Base-by-base conservation (phyloP, 2,888 invertebrate species). In the Thumatha senex region DNA sequence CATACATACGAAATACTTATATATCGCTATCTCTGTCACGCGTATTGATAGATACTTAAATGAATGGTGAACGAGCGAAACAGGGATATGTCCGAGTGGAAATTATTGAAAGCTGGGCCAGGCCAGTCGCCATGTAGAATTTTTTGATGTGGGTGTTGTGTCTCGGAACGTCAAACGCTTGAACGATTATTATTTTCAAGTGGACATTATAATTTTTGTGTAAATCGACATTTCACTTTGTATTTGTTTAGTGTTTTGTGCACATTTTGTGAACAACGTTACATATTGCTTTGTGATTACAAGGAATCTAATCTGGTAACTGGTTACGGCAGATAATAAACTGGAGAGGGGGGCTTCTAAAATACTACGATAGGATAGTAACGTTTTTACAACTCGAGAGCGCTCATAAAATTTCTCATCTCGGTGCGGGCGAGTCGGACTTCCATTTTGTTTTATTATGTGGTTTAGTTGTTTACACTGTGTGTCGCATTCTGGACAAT, bases 321-420 rank as follows among this genome's bases (percentile, higher is more conserved):
- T 80, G 78, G 82, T 84, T 83, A 86, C 78, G 78, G 82, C 81
- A 76, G 81, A 84, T 86, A 83, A 82, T 86, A 82, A 80, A 80
- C 67, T 84, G 89, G 89, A 84, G 89, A 84, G 90, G 91, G 92
- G 91, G 86, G 89, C 86, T 86, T 83, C 83, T 86, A 83, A 87
- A 91, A 91, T 92, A 92, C 92, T 92, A 92, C 92, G 86, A 80
- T 79, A 88, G 84, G 85, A 89, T 91, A 90, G 90, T 89, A 91
- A 89, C 86, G 84, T 89, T 91, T n/a, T 89, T 92, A 92, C 91
- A 83, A 92, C 88, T 89, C 76, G 76, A 79, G 78, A 74, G 80
- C 78, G 86, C 78, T 81, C 80, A 86, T 86, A 88, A 87, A 89
- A 84, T 81, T 80, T 83, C 78, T 84, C 85, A 85, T 86, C 84